phyloP scores from a whole-genome alignment of 2,113 vertebrate species.

The Psettodes erumei region DNA sequence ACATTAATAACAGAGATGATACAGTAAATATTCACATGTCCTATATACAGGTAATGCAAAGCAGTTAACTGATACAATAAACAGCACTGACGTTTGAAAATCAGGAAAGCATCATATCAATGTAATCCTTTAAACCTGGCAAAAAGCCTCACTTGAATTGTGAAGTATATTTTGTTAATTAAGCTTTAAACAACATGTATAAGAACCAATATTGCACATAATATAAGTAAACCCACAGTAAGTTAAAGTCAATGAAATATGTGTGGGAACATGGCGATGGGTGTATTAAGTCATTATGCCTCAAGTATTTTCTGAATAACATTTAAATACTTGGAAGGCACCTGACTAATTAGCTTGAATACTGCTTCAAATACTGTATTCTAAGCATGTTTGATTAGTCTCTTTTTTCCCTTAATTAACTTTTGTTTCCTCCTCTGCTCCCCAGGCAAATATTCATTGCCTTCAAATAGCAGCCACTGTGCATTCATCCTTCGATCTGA shows the following conservation, averaged over 20 bases:
- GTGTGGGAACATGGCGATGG: not conserved
- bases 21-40: constrained; percentile 1
- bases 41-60: constrained; percentile 1
- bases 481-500: not conserved
- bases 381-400: no score
- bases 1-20: not conserved
- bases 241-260: not conserved
- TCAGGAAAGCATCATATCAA: not conserved
- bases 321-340: constrained; percentile 2
- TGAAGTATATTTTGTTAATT: not conserved
- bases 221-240: not conserved
- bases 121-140: not conserved
- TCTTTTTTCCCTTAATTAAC: not conserved
- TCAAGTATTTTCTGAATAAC: not conserved
- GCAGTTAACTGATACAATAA: not conserved
- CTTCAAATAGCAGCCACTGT: not conserved
- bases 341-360: not conserved
- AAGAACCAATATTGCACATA: not conserved
- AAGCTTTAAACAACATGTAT: not conserved
- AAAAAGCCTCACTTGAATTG: not conserved
- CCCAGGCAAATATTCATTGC: not conserved
- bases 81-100: not conserved
- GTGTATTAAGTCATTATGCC: not conserved
- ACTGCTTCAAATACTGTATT: not conserved
- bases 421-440: not conserved